A percentile compares a stretch with the other conserved stretches of the same genome.
These are phyloP conservation scores for Arizona elegans DNA, from an alignment of 2,113 vertebrate species.

Conservation along the genomic window DNA sequence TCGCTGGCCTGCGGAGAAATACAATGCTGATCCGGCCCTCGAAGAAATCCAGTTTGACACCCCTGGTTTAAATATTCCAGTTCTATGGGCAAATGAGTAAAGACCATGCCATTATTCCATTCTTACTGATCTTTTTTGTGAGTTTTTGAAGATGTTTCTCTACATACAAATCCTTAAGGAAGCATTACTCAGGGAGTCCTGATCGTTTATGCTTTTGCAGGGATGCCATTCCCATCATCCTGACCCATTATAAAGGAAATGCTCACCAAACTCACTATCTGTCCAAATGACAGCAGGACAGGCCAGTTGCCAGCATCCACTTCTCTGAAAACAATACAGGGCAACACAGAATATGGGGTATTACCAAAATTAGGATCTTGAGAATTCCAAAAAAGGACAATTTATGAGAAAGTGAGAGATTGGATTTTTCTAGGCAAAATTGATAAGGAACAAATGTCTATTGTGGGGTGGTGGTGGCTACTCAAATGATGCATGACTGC, in stretches of 20 bases:
- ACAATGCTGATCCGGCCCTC: too few species aligned
- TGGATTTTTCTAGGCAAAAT: neutral
- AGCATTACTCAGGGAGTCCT: neutral
- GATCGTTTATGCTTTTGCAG: neutral
- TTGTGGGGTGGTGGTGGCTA: neutral
- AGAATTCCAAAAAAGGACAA: neutral
- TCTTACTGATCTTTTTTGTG: neutral
- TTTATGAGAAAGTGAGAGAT: neutral
- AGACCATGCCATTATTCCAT: neutral
- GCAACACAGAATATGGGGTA: neutral
- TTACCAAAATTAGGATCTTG: neutral
- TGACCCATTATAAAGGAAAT: neutral
- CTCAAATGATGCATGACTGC: neutral
- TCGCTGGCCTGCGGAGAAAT: too few species aligned
- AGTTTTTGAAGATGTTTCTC: neutral
- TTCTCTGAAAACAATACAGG: neutral
- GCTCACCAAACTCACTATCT: neutral
- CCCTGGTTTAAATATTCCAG: neutral
- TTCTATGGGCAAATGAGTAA: neutral
- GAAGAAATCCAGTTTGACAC: too few species aligned
- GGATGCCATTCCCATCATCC: neutral
- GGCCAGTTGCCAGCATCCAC: neutral
- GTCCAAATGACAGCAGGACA: neutral
- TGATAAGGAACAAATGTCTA: neutral
- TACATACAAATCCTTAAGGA: neutral